These are phyloP conservation scores for Urocitellus parryii DNA, from an alignment of 2,113 vertebrate species.

Conservation along the genomic window DNA sequence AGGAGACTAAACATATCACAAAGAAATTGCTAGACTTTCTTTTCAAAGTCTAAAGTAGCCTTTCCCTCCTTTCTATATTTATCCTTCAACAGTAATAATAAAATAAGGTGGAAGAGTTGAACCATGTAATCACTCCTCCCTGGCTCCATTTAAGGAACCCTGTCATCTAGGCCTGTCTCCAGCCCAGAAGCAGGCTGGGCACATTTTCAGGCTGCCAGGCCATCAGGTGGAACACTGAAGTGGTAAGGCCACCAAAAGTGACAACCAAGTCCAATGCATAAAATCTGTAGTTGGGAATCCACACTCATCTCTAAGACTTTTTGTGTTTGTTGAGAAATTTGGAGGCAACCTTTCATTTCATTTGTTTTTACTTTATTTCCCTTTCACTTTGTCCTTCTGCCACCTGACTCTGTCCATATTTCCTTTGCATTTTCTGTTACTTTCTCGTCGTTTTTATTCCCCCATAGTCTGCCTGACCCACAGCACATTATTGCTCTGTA, in stretches of 20 bases:
- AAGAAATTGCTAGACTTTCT: conserved; percentile 75
- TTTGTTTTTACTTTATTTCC: background rate
- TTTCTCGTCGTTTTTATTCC: background rate
- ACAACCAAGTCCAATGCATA: background rate
- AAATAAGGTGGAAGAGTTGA: conserved; percentile 72
- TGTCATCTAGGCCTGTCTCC: conserved; percentile 39
- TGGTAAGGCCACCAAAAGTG: conserved; percentile 13
- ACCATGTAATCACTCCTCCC: conserved; percentile 21
- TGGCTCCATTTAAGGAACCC: conserved; percentile 18
- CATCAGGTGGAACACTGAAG: conserved; percentile 15
- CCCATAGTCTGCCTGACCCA: background rate
- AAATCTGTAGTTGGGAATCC: background rate
- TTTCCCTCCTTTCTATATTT: conserved; percentile 70
- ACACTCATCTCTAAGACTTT: background rate
- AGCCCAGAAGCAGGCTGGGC: background rate
- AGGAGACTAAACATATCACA: conserved; percentile 69
- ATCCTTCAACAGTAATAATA: conserved; percentile 62
- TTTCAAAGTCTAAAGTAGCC: conserved; percentile 44
- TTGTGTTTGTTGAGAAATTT: background rate
- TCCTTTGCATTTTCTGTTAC: background rate
- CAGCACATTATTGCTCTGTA: accelerated
- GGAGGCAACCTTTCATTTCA: background rate
- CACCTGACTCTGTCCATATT: background rate
- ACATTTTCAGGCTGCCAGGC: conserved; percentile 3
- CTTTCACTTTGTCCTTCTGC: background rate